These are phyloP conservation scores for Hydropotes inermis DNA, from an alignment of 2,113 vertebrate species.

Conservation along the genomic window DNA sequence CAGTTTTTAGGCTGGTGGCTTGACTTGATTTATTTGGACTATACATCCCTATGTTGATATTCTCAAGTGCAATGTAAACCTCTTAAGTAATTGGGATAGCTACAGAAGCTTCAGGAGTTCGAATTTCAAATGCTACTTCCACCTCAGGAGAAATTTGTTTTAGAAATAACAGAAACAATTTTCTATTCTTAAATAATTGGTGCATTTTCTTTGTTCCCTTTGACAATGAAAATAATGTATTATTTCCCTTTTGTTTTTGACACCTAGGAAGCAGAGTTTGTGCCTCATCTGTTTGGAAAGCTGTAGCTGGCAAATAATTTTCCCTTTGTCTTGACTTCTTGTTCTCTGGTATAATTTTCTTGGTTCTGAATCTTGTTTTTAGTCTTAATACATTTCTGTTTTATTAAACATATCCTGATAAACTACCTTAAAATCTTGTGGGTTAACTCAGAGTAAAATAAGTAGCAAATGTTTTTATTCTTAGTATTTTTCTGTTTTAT, in stretches of 20 bases:
- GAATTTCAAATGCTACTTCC: background rate
- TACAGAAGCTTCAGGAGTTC: background rate
- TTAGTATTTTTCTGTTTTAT: slow-evolving; percentile 27
- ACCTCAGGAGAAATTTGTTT: background rate
- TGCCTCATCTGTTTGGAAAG: background rate
- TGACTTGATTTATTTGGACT: background rate
- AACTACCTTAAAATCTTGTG: background rate
- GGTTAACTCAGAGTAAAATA: background rate
- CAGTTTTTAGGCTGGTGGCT: background rate
- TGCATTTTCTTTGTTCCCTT: background rate
- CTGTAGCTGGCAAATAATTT: background rate
- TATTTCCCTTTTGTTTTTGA: background rate
- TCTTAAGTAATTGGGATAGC: background rate
- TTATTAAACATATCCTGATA: background rate
- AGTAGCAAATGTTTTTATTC: slow-evolving; percentile 3
- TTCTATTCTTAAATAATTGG: background rate
- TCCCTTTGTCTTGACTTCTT: slow-evolving; percentile 7
- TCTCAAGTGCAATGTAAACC: background rate
- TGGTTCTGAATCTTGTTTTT: background rate
- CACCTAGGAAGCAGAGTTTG: background rate
- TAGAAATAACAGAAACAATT: background rate
- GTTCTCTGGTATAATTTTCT: background rate
- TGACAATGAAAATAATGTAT: background rate
- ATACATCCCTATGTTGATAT: background rate
- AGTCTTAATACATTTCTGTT: slow-evolving; percentile 24